Evolutionary conservation across 2,888 invertebrate genomes (phyloP).

Genomic region (Xanthia togata): DNA sequence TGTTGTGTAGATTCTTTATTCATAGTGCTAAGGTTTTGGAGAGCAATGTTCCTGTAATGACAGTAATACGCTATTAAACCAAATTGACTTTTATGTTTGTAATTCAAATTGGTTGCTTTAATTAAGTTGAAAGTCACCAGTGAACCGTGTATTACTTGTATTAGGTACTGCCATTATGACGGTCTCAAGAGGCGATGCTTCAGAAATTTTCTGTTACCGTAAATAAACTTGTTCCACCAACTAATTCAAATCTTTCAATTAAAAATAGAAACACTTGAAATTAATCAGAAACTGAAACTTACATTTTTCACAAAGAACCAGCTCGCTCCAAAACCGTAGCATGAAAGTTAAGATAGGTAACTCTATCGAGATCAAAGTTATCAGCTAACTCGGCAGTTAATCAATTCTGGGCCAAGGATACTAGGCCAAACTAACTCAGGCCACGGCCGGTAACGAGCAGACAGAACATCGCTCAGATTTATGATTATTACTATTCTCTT

Average conservation of each 20-base stretch:
- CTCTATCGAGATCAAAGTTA: constrained; percentile 52
- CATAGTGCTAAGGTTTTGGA: constrained; percentile 44
- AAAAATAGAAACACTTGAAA: neutral
- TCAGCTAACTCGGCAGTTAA: constrained; percentile 53
- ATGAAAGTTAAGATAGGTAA: constrained; percentile 32
- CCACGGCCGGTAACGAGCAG: neutral
- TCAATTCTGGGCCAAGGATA: constrained; percentile 38
- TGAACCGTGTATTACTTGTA: neutral
- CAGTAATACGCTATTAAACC: neutral
- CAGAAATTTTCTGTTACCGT: neutral
- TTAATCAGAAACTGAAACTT: neutral
- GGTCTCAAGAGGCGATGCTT: neutral
- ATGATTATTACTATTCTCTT: neutral
- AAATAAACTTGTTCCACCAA: neutral
- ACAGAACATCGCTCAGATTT: neutral
- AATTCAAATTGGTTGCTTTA: constrained; percentile 10
- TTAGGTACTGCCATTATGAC: neutral
- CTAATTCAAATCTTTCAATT: neutral
- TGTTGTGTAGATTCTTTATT: constrained; percentile 20
- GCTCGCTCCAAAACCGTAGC: constrained; percentile 37
- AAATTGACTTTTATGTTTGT: neutral
- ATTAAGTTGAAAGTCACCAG: neutral
- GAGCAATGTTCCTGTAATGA: neutral
- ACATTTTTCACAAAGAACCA: neutral
- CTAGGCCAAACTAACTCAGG: constrained; percentile 44